Percentiles rank a stretch among this genome's conserved stretches.
Conservation (phyloP, 2,797 vertebrate species). For the Oreochromis grahami region DNA sequence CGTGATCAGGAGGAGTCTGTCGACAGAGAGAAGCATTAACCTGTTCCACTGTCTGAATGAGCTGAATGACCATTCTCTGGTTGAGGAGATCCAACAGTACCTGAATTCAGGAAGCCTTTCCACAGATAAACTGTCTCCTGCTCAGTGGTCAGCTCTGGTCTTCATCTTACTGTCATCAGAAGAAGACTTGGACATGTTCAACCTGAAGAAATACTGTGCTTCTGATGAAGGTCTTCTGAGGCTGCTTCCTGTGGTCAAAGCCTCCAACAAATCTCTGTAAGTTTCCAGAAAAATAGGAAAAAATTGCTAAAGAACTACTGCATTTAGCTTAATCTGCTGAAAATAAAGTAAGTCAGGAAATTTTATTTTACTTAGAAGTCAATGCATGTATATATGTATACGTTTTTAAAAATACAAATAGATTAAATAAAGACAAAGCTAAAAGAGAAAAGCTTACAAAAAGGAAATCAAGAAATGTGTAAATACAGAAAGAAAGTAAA, state of each 20-base stretch:
- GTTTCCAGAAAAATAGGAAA: neutral
- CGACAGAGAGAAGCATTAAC: neutral
- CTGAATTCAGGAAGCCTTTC: neutral
- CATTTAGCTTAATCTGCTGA: neutral
- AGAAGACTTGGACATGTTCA: neutral
- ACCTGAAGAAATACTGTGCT: neutral
- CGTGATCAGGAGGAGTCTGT: neutral
- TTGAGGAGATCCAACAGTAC: constrained; percentile 7
- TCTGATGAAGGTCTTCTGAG: constrained; percentile 13
- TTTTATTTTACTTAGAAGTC: neutral
- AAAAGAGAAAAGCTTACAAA: neutral
- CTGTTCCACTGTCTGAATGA: constrained; percentile 20
- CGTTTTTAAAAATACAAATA: neutral
- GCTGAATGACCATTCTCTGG: neutral
- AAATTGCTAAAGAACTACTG: neutral
- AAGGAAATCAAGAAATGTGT: neutral
- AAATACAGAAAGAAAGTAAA: neutral
- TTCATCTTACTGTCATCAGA: constrained; percentile 23
- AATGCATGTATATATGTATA: neutral
- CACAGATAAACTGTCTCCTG: neutral
- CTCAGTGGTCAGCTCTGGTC: constrained; percentile 19
- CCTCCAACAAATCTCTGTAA: constrained; percentile 1
- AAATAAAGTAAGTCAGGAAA: neutral
- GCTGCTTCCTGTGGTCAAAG: constrained; percentile 14
- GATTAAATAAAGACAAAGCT: neutral